Evolutionary conservation across 2,113 vertebrate genomes (phyloP).

Genomic region (Heterochromis multidens): DNA sequence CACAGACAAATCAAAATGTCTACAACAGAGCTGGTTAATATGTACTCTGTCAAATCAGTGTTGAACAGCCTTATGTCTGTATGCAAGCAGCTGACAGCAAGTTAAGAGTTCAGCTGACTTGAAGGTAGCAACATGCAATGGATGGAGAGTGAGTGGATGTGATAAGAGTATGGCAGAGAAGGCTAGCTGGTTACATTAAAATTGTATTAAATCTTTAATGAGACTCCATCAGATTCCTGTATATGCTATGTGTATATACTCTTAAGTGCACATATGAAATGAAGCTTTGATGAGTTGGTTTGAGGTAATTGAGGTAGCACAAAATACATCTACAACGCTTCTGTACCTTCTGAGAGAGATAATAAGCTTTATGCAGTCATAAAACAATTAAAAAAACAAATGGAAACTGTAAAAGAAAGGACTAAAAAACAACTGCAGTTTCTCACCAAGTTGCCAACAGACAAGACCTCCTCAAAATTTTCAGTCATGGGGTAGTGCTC

Average conservation of each 20-base stretch:
- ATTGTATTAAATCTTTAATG: constrained; percentile 69
- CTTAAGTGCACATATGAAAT: constrained; percentile 59
- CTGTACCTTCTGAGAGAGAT: constrained; percentile 2
- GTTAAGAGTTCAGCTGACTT: neutral
- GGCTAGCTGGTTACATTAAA: constrained; percentile 59
- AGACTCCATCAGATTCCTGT: constrained; percentile 51
- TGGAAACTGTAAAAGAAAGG: neutral
- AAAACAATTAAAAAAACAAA: neutral
- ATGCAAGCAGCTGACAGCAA: neutral
- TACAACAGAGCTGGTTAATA: neutral
- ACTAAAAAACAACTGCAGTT: neutral
- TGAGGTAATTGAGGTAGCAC: constrained; percentile 15
- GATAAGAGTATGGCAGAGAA: constrained; percentile 42
- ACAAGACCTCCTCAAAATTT: constrained; percentile 82
- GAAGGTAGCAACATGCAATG: constrained; percentile 23
- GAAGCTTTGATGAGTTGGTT: constrained; percentile 36
- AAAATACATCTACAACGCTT: constrained; percentile 35
- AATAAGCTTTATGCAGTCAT: neutral
- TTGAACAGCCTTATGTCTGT: neutral
- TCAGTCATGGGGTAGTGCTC: constrained; percentile 95
- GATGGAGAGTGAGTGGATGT: constrained; percentile 23
- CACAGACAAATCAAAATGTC: constrained; percentile 18
- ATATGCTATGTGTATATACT: constrained; percentile 22
- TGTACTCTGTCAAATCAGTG: neutral
- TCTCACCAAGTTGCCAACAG: constrained; percentile 93